Conservation (phyloP, 2,888 invertebrate species). For the Microchrysa polita region DNA sequence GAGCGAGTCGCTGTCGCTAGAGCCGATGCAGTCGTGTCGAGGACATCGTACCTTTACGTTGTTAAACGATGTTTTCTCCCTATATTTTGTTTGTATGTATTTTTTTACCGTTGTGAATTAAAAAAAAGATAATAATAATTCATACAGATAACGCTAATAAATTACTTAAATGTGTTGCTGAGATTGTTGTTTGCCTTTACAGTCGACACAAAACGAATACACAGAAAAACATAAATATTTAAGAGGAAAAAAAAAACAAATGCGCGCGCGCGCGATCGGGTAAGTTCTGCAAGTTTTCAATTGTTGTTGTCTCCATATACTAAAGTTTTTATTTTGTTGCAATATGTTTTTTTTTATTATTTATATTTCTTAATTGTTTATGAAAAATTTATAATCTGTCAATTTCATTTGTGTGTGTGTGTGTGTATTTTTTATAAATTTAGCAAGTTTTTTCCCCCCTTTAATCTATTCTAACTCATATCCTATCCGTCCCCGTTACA, state of each 20-base stretch:
- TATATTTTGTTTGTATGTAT: background rate
- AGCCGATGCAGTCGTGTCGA: no score
- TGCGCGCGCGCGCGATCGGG: no score
- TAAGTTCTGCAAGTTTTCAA: no score
- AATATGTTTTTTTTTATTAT: background rate
- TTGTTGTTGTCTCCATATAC: conserved; percentile 15
- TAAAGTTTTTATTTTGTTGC: conserved; percentile 19
- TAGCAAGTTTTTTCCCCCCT: background rate
- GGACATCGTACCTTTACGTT: conserved; percentile 5
- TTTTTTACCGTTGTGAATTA: background rate
- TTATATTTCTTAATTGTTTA: conserved; percentile 12
- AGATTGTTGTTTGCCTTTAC: background rate
- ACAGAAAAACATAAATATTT: background rate
- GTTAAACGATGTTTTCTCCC: background rate
- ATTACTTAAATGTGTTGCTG: conserved; percentile 14
- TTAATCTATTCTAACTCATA: no score
- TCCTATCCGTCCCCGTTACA: no score
- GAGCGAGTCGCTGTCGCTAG: no score
- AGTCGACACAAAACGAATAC: background rate
- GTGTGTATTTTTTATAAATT: conserved; percentile 7
- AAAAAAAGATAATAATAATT: conserved; percentile 21
- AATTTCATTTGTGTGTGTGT: background rate
- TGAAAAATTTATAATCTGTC: conserved; percentile 4
- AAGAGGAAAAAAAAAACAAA: background rate
- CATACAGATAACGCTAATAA: conserved; percentile 27